Conservation (phyloP, 2,797 vertebrate species). For the Myiothlypis chrysogaster region DNA sequence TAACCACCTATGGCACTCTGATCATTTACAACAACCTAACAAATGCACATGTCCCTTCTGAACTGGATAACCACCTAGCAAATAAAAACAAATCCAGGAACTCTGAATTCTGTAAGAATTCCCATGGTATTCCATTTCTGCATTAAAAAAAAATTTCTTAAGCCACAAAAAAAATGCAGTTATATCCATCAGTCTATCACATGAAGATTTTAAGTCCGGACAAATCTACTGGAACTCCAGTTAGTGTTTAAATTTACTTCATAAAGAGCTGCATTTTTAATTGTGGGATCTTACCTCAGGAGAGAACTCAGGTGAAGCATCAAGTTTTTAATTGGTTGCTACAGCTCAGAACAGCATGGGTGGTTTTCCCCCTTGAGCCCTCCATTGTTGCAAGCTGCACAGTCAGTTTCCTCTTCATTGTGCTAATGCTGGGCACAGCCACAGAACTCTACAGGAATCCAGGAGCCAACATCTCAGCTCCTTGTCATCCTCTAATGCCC, state of each 20-base stretch:
- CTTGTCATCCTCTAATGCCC: not conserved
- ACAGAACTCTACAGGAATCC: conserved; percentile 2
- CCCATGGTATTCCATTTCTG: not conserved
- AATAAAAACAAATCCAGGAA: not conserved
- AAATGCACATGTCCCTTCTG: not conserved
- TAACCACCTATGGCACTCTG: not conserved
- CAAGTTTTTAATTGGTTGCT: not conserved
- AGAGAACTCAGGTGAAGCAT: not conserved
- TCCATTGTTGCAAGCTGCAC: not conserved
- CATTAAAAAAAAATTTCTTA: not conserved
- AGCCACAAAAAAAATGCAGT: not conserved
- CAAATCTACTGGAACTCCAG: not conserved
- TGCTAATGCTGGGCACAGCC: not conserved
- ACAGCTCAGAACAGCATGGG: not conserved
- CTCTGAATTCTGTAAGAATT: not conserved
- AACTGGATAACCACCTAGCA: not conserved
- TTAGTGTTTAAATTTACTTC: not conserved
- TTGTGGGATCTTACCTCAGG: not conserved
- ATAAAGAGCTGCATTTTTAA: not conserved
- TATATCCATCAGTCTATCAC: not conserved
- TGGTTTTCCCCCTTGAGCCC: not conserved
- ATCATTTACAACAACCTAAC: not conserved
- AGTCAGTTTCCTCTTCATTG: conserved; percentile 29
- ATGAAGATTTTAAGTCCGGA: not conserved
- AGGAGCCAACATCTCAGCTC: not conserved